Base-by-base conservation (phyloP, 2,888 invertebrate species). In the Pycnomerus fuliginosus region DNA sequence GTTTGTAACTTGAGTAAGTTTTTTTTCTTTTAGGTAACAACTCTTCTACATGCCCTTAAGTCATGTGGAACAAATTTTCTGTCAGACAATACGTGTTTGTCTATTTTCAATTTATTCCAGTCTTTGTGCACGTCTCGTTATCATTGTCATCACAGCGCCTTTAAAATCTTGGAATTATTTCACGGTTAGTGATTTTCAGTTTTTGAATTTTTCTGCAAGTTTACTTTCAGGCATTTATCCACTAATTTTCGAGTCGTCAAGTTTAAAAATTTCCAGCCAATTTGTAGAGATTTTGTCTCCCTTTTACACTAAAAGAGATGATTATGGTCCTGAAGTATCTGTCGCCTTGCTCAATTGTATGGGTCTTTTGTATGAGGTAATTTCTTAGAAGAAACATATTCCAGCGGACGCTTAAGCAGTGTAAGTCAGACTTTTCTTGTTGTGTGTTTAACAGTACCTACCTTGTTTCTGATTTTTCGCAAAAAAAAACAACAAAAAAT, bases 311-410 rank as follows among this genome's bases (percentile, higher is more conserved):
- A 44, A 58, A 22, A 48, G 50, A 20, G 16, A 44, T 7, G 52
- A 52, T 42, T 75, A 71, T 52, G 75, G 76, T 4, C 68, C 73
- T 2, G 35, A 62, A 10, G 64, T 72, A 13, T 57, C 68, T 13
- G 48, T 70, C n/a, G 62, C 67, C 8, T 65, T 74, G 30, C 52
- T 76, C 2, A 59, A 71, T 14, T 74, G 74, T 35, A 55, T 76
- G n/a, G 61, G 67, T 30, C 51, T 57, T 42, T 61, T 77, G 10
- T 62, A 70, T 31, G 53, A 66, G 59, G 72, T 73, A 62, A 58
- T 40, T 40, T 3, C 1, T 41, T 11, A 24, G 10, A 29, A 28
- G n/a, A 20, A 20, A 20, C 20, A 20, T 20, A 8, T 20, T 36
- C 25, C 10, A 34, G 38, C 27, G 30, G 13, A 4, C 34, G 7